Conservation (phyloP, 2,797 vertebrate species). For the Odontamblyopus lacepedii region DNA sequence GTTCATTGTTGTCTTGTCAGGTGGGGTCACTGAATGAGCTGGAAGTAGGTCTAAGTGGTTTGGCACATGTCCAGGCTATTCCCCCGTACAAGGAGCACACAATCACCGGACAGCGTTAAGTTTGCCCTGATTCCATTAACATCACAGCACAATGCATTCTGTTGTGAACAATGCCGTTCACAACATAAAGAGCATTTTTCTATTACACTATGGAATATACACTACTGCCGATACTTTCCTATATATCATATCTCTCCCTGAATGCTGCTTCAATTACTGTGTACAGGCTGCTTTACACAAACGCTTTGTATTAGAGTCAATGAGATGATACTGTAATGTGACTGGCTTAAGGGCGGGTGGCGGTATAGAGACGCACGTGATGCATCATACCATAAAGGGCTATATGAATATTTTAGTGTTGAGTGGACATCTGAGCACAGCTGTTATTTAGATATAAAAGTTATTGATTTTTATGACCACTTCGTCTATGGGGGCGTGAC, state of each 20-base stretch:
- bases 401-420: constrained; percentile 7
- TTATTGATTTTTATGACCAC: not conserved
- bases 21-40: not conserved
- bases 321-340: not conserved
- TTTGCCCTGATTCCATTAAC: constrained; percentile 3
- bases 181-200: not conserved
- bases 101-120: not conserved
- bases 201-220: not conserved
- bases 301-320: not conserved
- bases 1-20: not conserved
- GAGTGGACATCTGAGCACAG: not conserved
- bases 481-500: not conserved
- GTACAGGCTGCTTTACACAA: not conserved
- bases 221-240: not conserved
- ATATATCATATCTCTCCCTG: not conserved
- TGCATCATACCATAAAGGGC: not conserved
- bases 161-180: not conserved
- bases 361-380: too few relatives aligned
- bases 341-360: not conserved
- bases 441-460: constrained; percentile 1
- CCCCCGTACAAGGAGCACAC: not conserved
- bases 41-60: not conserved
- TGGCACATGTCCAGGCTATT: not conserved
- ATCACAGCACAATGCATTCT: not conserved
- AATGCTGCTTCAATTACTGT: not conserved